phyloP scores from a whole-genome alignment of 2,888 invertebrate genomes.

The Lissonota sp. region DNA sequence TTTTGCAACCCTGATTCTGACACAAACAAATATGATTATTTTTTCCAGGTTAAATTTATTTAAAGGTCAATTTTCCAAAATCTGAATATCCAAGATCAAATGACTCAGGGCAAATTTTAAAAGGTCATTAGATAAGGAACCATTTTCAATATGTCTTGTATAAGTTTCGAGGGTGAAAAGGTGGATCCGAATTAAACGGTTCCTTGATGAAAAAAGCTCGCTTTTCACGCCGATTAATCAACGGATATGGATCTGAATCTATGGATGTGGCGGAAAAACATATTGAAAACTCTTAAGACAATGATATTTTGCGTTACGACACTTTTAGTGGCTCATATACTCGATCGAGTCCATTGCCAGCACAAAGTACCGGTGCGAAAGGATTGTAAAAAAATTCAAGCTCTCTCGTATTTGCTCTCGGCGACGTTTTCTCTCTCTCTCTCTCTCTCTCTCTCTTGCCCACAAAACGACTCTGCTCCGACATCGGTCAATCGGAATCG shows the following conservation, averaged over 20 bases:
- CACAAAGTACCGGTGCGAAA: constrained; percentile 38
- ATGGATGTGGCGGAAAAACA: no score
- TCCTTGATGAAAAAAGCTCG: no score
- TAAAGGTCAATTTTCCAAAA: neutral
- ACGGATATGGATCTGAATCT: no score
- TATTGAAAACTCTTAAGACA: no score
- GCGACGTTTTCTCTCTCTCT: constrained; percentile 16
- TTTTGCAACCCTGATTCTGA: neutral
- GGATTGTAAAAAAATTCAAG: constrained; percentile 8
- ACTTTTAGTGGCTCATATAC: no score
- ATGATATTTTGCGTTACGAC: no score
- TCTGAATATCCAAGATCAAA: neutral
- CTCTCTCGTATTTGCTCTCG: constrained; percentile 15
- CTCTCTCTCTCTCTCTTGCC: neutral
- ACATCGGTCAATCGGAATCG: constrained; percentile 61
- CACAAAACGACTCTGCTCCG: neutral
- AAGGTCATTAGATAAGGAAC: no score
- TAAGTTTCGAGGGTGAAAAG: no score
- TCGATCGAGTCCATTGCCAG: neutral
- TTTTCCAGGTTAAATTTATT: neutral
- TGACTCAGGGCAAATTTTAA: neutral
- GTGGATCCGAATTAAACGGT: no score
- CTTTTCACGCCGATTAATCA: no score
- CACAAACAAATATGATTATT: neutral
- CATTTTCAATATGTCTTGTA: no score